Percentiles rank a stretch among this genome's conserved stretches.
Evolutionary conservation across 2,797 vertebrate species (phyloP).

Genomic region (Luscinia megarhynchos): DNA sequence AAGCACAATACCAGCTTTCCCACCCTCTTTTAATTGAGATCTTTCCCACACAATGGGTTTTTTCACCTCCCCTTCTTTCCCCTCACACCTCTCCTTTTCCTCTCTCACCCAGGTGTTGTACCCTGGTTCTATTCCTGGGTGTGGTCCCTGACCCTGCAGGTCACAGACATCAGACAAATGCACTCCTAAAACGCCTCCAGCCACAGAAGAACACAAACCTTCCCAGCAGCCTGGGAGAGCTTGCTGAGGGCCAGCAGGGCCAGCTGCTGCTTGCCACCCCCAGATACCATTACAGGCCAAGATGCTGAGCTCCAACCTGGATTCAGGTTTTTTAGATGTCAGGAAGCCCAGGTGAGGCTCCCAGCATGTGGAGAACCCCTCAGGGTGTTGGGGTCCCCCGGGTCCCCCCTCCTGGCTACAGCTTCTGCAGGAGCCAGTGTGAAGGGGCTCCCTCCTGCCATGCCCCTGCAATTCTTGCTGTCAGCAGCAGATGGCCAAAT

Average conservation of each 20-base stretch:
- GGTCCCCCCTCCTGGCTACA: accelerated
- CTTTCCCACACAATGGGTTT: not conserved
- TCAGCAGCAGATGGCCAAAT: slow-evolving; percentile 70
- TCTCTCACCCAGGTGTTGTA: not conserved
- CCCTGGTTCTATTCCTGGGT: not conserved
- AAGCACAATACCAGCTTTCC: not conserved
- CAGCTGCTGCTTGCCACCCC: not conserved
- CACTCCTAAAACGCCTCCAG: not conserved
- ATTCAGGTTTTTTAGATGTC: not conserved
- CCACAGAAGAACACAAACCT: not conserved
- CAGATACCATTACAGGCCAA: not conserved
- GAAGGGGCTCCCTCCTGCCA: not conserved
- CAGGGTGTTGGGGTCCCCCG: not conserved
- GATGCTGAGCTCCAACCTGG: not conserved
- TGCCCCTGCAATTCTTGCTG: slow-evolving; percentile 33
- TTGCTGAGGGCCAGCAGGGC: not conserved
- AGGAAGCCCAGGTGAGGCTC: not conserved
- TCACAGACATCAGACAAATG: not conserved
- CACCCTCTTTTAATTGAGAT: not conserved
- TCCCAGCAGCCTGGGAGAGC: not conserved
- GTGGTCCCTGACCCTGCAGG: accelerated
- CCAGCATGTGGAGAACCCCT: accelerated
- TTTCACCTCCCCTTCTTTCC: not conserved
- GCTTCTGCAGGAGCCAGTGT: accelerated
- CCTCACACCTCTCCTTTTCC: not conserved